These are phyloP conservation scores for Pseudotriccus pelzelni DNA, from an alignment of 2,797 vertebrate genomes.

Conservation along the genomic window DNA sequence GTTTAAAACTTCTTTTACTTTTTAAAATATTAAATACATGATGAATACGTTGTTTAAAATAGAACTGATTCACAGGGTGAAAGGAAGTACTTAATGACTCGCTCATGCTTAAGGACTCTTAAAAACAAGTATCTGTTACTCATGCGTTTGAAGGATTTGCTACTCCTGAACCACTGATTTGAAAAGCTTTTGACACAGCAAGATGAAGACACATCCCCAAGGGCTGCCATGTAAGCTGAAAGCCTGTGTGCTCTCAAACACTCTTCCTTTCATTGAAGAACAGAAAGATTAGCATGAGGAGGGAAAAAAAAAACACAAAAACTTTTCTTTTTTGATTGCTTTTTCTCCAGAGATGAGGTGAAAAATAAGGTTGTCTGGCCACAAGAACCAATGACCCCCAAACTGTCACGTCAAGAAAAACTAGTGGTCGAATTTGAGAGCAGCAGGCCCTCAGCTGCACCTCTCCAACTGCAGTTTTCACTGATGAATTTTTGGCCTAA, in stretches of 20 bases:
- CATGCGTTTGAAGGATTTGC: neutral
- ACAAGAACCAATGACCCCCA: neutral
- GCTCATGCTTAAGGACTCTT: conserved; percentile 33
- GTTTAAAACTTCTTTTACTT: neutral
- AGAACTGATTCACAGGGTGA: neutral
- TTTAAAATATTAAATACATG: neutral
- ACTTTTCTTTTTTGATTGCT: neutral
- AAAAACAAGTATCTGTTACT: conserved; percentile 33
- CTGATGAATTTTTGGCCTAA: neutral
- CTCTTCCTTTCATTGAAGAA: neutral
- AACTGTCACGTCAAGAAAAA: neutral
- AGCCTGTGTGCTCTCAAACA: neutral
- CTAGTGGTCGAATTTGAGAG: neutral
- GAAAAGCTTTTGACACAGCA: conserved; percentile 14
- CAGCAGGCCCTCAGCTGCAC: neutral
- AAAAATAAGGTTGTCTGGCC: neutral
- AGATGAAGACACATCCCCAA: neutral
- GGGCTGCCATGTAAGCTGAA: neutral
- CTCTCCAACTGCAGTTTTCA: neutral
- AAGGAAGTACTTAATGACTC: conserved; percentile 26
- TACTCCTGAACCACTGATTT: neutral
- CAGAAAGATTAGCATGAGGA: neutral
- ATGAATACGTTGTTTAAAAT: neutral
- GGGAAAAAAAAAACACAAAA: neutral
- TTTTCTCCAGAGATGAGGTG: neutral